A percentile compares a stretch with the other conserved stretches of the same genome.
phyloP scores from a whole-genome alignment of 2,113 vertebrate genomes.

The Electrona antarctica region DNA sequence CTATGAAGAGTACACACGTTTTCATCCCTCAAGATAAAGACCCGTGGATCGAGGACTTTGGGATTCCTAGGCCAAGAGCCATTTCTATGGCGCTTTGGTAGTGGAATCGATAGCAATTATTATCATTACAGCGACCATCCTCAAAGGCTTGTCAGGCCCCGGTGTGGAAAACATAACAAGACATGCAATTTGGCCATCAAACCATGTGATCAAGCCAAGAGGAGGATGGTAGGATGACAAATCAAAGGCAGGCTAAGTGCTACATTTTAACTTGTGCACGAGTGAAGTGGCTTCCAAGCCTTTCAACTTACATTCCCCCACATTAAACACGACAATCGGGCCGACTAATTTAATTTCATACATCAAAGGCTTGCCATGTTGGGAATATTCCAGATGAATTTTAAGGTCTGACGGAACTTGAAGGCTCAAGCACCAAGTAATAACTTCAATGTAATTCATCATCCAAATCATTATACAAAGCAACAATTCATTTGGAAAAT shows the following conservation, averaged over 20 bases:
- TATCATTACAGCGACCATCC: constrained; percentile 67
- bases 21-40: constrained; percentile 58
- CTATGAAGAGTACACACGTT: constrained; percentile 53
- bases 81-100: constrained; percentile 51
- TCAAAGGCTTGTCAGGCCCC: constrained; percentile 76
- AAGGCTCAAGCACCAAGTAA: constrained; percentile 61
- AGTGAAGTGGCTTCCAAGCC: constrained; percentile 77
- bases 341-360: constrained; percentile 79
- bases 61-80: constrained; percentile 49
- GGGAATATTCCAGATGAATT: constrained; percentile 76
- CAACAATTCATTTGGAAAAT: constrained; percentile 50
- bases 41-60: constrained; percentile 56
- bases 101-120: constrained; percentile 69
- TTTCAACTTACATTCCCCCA: constrained; percentile 77
- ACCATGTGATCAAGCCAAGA: constrained; percentile 75
- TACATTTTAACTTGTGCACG: constrained; percentile 73
- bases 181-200: constrained; percentile 78
- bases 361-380: constrained; percentile 79
- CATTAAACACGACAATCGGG: constrained; percentile 76
- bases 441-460: constrained; percentile 65
- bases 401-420: constrained; percentile 72
- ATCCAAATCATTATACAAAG: constrained; percentile 59
- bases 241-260: constrained; percentile 79
- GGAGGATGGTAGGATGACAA: constrained; percentile 77
- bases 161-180: constrained; percentile 76